Evolutionary conservation across 1,140 invertebrate species (phyloP).

Genomic region (Wiebesia pumilae): DNA sequence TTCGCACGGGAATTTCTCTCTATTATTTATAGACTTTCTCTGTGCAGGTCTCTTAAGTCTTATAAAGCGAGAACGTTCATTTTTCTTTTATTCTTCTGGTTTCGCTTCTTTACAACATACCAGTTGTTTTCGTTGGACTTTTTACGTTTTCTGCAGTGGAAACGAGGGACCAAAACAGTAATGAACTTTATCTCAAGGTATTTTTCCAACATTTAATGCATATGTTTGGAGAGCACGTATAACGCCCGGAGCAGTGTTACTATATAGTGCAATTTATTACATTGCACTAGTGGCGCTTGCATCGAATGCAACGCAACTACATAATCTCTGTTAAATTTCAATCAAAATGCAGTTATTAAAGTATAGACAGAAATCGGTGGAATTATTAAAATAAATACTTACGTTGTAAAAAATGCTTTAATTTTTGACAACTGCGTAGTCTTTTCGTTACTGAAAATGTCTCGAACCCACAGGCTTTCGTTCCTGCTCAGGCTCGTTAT

Average conservation of each 20-base stretch:
- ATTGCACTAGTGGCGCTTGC: not conserved
- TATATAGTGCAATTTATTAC: not conserved
- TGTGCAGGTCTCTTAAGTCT: no score
- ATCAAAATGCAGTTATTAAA: not conserved
- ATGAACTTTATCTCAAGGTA: not conserved
- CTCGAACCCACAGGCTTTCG: constrained; percentile 31
- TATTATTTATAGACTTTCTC: no score
- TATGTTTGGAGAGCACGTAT: not conserved
- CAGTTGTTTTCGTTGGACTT: not conserved
- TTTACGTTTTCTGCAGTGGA: not conserved
- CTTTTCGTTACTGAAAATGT: not conserved
- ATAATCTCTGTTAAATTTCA: not conserved
- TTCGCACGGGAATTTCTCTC: no score
- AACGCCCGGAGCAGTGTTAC: not conserved
- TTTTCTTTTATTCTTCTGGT: not conserved
- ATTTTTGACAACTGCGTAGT: no score
- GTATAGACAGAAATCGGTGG: no score
- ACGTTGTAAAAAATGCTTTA: no score
- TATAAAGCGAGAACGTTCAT: not conserved
- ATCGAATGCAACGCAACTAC: not conserved
- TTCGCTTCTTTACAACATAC: not conserved
- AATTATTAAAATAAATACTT: no score
- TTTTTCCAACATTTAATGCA: not conserved
- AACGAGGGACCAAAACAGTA: not conserved
- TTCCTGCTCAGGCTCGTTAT: not conserved